phyloP scores from a whole-genome alignment of 2,797 vertebrate species.

The Pelochelys cantorii region DNA sequence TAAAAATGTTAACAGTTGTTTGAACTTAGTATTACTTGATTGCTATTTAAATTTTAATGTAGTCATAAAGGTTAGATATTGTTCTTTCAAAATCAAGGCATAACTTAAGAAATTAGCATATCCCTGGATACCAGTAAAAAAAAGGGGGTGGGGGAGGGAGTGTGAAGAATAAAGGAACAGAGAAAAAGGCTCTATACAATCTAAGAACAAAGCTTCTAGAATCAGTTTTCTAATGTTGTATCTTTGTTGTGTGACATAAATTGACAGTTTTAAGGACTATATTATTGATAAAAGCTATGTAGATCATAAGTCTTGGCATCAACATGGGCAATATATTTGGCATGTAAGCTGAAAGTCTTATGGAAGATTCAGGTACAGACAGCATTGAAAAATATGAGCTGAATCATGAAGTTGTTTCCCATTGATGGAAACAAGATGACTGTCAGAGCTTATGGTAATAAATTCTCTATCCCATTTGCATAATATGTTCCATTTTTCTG shows the following conservation, averaged over 20 bases:
- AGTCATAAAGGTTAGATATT: conserved; percentile 22
- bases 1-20: background rate
- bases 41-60: conserved; percentile 37
- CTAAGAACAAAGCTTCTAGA: background rate
- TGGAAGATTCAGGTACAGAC: background rate
- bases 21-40: background rate
- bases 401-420: rapidly evolving
- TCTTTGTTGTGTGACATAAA: background rate
- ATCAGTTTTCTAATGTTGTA: background rate
- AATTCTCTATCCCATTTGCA: background rate
- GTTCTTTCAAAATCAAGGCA: conserved; percentile 21
- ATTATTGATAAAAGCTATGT: background rate
- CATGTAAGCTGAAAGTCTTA: background rate
- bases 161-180: background rate
- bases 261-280: background rate
- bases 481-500: background rate
- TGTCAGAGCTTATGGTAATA: background rate
- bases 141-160: background rate
- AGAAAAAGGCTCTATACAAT: background rate
- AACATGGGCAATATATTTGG: background rate
- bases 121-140: background rate
- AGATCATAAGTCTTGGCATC: background rate
- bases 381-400: background rate
- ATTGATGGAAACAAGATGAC: background rate
- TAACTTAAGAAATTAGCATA: conserved; percentile 42